phyloP scores from a whole-genome alignment of 2,113 vertebrate species.

The Microcebus lehilahytsara region DNA sequence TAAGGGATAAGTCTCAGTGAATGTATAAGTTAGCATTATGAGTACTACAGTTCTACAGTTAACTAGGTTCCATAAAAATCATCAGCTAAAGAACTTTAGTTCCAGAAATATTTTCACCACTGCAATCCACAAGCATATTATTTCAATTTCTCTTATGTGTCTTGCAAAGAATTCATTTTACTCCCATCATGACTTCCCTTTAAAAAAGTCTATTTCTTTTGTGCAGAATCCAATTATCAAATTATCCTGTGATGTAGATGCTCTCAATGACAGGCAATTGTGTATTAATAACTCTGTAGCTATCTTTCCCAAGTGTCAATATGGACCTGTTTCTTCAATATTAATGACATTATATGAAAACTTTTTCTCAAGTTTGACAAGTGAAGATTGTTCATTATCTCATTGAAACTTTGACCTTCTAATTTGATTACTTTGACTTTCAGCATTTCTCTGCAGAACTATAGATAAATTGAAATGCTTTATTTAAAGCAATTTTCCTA shows the following conservation, averaged over 20 bases:
- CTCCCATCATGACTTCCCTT: neutral
- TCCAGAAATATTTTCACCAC: neutral
- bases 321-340: neutral
- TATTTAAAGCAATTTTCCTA: conserved; percentile 52
- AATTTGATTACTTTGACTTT: conserved; percentile 51
- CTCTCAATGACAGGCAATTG: neutral
- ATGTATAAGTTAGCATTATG: neutral
- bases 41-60: neutral
- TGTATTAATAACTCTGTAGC: neutral
- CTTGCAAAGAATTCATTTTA: conserved; percentile 29
- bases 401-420: neutral
- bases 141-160: neutral
- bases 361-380: conserved; percentile 25
- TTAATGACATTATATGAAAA: neutral
- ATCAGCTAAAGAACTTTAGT: neutral
- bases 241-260: neutral
- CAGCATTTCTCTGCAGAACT: conserved; percentile 18
- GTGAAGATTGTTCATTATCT: neutral
- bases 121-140: neutral
- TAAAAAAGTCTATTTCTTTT: conserved; percentile 15
- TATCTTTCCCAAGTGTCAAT: conserved; percentile 1
- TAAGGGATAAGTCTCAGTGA: neutral
- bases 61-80: neutral
- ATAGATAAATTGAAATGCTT: neutral
- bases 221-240: conserved; percentile 10